Conservation (phyloP, 2,888 invertebrate species). For the Conchocele bisecta region DNA sequence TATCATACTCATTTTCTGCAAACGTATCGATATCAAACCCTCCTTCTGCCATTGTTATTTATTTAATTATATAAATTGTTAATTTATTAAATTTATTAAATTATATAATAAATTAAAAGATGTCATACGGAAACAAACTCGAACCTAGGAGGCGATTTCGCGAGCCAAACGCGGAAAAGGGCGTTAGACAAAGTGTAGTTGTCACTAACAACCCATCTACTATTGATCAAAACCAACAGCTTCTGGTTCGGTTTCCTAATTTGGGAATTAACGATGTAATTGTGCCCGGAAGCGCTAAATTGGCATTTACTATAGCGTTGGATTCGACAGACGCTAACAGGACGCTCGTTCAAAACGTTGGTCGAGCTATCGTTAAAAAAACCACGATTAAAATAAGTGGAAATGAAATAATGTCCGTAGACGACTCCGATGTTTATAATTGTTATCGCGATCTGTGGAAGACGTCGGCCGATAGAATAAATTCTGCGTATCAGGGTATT, state of each 20-base stretch:
- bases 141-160: conserved; percentile 26
- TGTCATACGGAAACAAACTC: conserved; percentile 14
- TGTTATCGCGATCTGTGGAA: conserved; percentile 38
- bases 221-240: conserved; percentile 56
- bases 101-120: background rate
- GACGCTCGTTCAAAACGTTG: conserved; percentile 45
- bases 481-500: no score
- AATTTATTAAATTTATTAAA: no score
- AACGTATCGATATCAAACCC: background rate
- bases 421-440: conserved; percentile 49
- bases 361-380: conserved; percentile 52
- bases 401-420: conserved; percentile 51
- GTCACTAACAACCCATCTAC: conserved; percentile 15
- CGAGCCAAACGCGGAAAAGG: conserved; percentile 47
- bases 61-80: no score
- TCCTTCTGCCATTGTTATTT: conserved; percentile 1
- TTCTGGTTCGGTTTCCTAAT: conserved; percentile 56
- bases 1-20: background rate
- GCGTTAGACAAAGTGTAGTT: conserved; percentile 44
- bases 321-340: conserved; percentile 35
- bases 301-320: conserved; percentile 51
- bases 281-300: conserved; percentile 40
- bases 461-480: conserved; percentile 22
- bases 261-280: conserved; percentile 24
- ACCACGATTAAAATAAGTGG: conserved; percentile 48